Percentiles rank a stretch among this genome's conserved stretches.
phyloP scores from a whole-genome alignment of 53 echinoderm and acorn worm species.

The Echinometra lucunter region DNA sequence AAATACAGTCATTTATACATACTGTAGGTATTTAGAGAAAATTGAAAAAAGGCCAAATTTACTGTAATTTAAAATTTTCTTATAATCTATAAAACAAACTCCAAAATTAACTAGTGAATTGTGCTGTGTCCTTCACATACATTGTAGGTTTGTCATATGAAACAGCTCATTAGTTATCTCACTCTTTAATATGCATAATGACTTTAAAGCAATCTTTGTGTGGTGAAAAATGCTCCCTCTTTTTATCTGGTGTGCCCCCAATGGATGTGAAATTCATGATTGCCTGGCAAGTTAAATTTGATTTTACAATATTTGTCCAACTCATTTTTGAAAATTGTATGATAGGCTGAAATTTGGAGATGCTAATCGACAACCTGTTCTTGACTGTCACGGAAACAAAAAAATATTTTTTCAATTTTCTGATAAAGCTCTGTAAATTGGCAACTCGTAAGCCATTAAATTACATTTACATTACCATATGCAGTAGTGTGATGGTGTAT shows the following conservation, averaged over 20 bases:
- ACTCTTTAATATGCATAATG: too few relatives aligned
- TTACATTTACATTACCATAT: neutral
- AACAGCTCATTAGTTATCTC: too few relatives aligned
- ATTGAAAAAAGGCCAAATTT: neutral
- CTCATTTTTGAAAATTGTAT: neutral
- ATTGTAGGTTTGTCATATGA: too few relatives aligned
- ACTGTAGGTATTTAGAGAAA: slow-evolving; percentile 60
- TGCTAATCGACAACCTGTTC: slow-evolving; percentile 11
- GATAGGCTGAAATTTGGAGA: neutral
- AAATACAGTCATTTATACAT: slow-evolving; percentile 94
- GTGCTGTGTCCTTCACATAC: too few relatives aligned
- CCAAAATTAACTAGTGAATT: too few relatives aligned
- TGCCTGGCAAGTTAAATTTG: neutral
- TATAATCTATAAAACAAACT: neutral
- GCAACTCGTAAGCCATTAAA: neutral
- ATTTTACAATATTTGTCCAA: neutral
- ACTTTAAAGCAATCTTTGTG: too few relatives aligned
- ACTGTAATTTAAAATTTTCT: neutral
- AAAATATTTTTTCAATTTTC: neutral
- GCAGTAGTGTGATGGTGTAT: neutral
- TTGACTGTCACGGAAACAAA: neutral
- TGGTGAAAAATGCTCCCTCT: neutral
- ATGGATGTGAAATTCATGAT: neutral
- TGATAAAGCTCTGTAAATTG: neutral
- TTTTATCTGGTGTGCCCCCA: neutral